Evolutionary conservation across 2,113 vertebrate genomes (phyloP).

Genomic region (Maccullochella peelii): DNA sequence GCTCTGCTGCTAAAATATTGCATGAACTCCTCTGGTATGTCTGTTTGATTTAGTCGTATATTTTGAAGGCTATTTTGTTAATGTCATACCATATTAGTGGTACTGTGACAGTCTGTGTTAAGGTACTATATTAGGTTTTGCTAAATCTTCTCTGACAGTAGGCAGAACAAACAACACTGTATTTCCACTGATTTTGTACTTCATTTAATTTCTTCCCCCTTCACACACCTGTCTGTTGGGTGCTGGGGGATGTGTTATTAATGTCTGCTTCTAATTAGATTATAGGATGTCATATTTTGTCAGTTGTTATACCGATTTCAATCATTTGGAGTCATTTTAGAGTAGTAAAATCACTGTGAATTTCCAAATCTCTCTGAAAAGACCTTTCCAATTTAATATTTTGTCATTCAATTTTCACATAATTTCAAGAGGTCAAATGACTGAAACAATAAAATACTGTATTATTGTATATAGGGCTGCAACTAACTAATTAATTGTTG

Average conservation of each 20-base stretch:
- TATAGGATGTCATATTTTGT: background rate
- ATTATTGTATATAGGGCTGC: background rate
- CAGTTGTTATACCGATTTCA: background rate
- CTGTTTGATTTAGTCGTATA: conserved; percentile 24
- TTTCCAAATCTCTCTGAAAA: background rate
- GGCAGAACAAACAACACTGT: background rate
- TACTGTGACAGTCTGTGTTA: background rate
- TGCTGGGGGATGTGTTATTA: background rate
- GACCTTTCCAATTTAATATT: background rate
- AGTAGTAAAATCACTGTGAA: background rate
- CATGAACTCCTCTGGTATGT: conserved; percentile 10
- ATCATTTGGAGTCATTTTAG: background rate
- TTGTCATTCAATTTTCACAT: background rate
- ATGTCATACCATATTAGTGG: conserved; percentile 22
- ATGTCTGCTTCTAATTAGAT: background rate
- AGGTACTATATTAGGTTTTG: background rate
- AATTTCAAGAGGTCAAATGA: background rate
- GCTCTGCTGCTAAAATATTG: conserved; percentile 5
- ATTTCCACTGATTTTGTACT: background rate
- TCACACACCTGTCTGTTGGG: background rate
- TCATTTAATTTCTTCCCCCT: background rate
- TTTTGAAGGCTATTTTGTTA: conserved; percentile 41
- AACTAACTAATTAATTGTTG: background rate
- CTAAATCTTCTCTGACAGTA: conserved; percentile 21
- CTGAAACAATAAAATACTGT: background rate